Conservation (phyloP, 2,797 vertebrate species). For the Myiothlypis chrysogaster region DNA sequence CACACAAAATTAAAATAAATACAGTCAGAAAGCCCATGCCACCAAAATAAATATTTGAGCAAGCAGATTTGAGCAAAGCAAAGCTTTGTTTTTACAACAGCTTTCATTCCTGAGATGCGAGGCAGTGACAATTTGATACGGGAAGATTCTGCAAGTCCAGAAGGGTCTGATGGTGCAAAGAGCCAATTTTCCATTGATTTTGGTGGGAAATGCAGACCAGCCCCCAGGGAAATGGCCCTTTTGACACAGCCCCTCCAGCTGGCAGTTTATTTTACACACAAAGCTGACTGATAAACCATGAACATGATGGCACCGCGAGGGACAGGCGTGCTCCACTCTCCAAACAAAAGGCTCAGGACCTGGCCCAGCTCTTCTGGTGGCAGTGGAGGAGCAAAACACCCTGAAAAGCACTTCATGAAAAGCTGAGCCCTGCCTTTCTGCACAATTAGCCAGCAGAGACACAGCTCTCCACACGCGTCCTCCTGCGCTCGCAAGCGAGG, state of each 20-base stretch:
- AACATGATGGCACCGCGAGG: rapidly evolving
- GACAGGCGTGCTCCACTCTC: not conserved
- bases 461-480: not conserved
- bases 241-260: not conserved
- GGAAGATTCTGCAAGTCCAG: not conserved
- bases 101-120: not conserved
- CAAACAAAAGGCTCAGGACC: not conserved
- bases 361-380: not conserved
- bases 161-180: not conserved
- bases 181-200: not conserved
- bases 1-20: slow-evolving; percentile 4
- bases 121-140: not conserved
- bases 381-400: not conserved
- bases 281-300: rapidly evolving
- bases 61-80: not conserved
- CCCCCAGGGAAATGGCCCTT: not conserved
- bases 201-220: not conserved
- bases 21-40: not conserved
- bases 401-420: rapidly evolving
- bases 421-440: not conserved
- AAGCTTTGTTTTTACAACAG: not conserved
- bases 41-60: slow-evolving; percentile 49
- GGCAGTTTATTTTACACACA: not conserved
- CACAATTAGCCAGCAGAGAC: not conserved
- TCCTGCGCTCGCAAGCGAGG: rapidly evolving